Evolutionary conservation across 2,797 vertebrate genomes (phyloP), one percentile per base, ranked within the genome.

Genomic region (Pseudotriccus pelzelni): DNA sequence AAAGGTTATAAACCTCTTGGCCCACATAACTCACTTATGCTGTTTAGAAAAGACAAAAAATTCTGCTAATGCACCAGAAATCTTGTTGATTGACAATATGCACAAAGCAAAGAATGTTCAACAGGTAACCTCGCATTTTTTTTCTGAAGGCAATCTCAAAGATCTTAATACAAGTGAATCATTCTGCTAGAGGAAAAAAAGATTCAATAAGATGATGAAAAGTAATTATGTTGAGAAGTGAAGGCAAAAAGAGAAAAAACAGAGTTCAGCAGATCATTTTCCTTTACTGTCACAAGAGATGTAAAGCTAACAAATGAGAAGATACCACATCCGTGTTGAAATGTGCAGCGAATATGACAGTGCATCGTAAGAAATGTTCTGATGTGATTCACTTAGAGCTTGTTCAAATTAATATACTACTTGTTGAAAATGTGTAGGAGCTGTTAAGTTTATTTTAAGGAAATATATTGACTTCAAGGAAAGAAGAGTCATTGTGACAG

Each of bases 211-310:
- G 96, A 89, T 21, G 55, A 70, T 96, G 68, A 76, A 72, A 90
- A 92, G 83, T 50, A 94, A 88, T 95, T 91, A 64, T 76, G 47
- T 56, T 87, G 79, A 41, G 88, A 94, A 90, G 50, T 64, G 91
- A 94, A 97, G 81, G 81, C 84, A 96, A 89, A 92, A 94, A 36
- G 84, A 92, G 86, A 96, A 97, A 97, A 96, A 94, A 86, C 87
- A 93, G 94, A 96, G 94, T 96, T 97, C 97, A 96, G 83, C 23
- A 27, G 96, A 97, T 97, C 94, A 93, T 94, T 96, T 97, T 96
- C 84, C 86, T 93, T 91, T 96, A 88, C 81, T 91, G 75, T 77
- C 88, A 85, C 63, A 50, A 64, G 74, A 89, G 77, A 94, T 70
- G 79, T 93, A 94, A 93, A 94, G 85, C 67, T 93, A 95, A 87